Evolutionary conservation across 2,888 invertebrate genomes (phyloP), one percentile per base, ranked within the genome.

Genomic region (Marasmarcha lunaedactyla): DNA sequence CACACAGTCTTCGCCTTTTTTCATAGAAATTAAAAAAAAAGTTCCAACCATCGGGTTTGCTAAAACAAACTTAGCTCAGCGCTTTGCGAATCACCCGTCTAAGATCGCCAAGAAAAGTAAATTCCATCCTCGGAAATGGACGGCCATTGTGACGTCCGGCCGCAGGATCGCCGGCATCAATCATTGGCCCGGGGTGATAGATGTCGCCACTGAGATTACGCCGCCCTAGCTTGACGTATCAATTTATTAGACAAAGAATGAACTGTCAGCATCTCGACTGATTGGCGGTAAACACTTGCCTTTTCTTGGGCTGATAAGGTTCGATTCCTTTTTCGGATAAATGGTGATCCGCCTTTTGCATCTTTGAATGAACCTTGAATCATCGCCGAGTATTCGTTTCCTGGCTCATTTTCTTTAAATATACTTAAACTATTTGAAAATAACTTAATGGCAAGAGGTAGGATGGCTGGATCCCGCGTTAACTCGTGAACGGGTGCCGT

Each of bases 191-290:
- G 50, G 45, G 54, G 57, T 74, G 76, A 73, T 72, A 63, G 68
- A 71, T 71, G 70, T 66, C 55, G 59, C 59, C 57, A 55, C 56
- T 59, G 69, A 72, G 77, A 77, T 78, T 74, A 68, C 61, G 57
- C 52, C 45, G 48, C 59, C 62, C 54, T 11, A 7, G 6, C 66
- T 57, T 62, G 74, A 74, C 77, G 69, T 71, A 77, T 74, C 78
- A 77, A 79, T 79, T 77, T 79, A 77, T 79, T 76, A 74, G 72
- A 69, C 69, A 67, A 74, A 71, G 70, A 71, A 72, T 71, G 63
- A 63, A 68, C 69, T 67, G 72, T 67, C 70, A 65, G 59, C 64
- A 65, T 48, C 47, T 40, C 46, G 51, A 49, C 53, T 58, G 66
- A 71, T 73, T 69, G 68, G 55, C 54, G 63, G 55, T 59, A 49